phyloP scores from a whole-genome alignment of 2,797 vertebrate species.

The Antrozous pallidus region DNA sequence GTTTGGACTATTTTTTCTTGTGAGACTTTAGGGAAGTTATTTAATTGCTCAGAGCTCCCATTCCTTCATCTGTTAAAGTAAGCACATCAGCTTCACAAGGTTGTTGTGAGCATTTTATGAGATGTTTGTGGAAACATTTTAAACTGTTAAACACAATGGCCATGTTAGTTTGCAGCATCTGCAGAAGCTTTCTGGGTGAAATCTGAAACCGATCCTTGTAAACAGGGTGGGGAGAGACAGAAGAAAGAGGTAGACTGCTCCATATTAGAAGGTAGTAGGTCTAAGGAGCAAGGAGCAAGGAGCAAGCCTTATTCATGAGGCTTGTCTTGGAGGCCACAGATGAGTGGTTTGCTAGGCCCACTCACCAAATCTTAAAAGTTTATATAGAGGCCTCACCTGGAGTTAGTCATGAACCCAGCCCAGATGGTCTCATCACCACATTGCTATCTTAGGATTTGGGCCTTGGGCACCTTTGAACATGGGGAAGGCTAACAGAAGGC shows the following conservation, averaged over 20 bases:
- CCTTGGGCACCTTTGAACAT: background rate
- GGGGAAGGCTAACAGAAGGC: background rate
- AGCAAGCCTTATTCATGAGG: too few species aligned
- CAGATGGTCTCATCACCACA: background rate
- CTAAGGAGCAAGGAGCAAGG: background rate
- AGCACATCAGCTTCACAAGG: background rate
- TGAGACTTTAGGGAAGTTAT: background rate
- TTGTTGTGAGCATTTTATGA: background rate
- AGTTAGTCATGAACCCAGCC: background rate
- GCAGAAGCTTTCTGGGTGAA: background rate
- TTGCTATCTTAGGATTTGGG: background rate
- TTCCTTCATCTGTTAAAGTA: background rate
- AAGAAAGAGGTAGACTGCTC: background rate
- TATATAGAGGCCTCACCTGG: background rate
- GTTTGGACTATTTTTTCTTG: background rate
- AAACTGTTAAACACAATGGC: background rate
- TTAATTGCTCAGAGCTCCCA: background rate
- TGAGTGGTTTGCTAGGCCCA: background rate
- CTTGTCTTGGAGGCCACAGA: background rate
- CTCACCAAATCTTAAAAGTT: background rate
- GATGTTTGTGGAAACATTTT: conserved; percentile 17
- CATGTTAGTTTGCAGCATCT: background rate
- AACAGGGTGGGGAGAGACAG: background rate
- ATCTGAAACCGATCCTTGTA: background rate
- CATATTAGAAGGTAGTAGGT: background rate